Percentiles rank a stretch among this genome's conserved stretches.
Evolutionary conservation across 2,888 invertebrate species (phyloP).

Genomic region (Dicyrtomina minuta): DNA sequence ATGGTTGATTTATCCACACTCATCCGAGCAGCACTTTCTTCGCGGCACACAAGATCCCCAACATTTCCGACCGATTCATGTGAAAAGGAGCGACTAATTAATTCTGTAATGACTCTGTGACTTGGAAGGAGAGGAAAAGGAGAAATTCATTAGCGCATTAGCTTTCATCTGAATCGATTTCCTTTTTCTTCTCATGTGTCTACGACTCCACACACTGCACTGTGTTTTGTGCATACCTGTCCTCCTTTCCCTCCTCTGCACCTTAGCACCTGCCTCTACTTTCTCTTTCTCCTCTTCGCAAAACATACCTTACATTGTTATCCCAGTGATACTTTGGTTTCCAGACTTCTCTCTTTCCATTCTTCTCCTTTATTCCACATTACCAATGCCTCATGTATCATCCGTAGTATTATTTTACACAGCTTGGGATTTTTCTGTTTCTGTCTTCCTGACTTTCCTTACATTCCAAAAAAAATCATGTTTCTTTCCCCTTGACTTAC

Average conservation of each 20-base stretch:
- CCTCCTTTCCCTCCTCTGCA: not conserved
- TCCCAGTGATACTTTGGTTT: too few species aligned
- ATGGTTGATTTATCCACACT: not conserved
- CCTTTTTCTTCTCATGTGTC: too few species aligned
- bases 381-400: not conserved
- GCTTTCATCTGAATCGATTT: constrained; percentile 15
- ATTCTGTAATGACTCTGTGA: constrained; percentile 7
- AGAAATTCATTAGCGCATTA: constrained; percentile 7
- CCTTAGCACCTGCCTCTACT: not conserved
- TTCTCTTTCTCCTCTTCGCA: not conserved
- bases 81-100: constrained; percentile 7
- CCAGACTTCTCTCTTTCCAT: too few species aligned
- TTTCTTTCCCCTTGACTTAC: too few species aligned
- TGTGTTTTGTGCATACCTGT: not conserved
- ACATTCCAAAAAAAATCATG: too few species aligned
- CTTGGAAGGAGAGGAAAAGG: not conserved
- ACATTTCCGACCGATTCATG: not conserved
- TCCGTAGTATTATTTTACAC: too few species aligned
- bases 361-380: not conserved
- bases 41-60: not conserved
- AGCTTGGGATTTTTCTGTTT: too few species aligned
- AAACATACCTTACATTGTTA: too few species aligned
- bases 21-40: too few species aligned
- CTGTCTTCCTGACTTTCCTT: too few species aligned
- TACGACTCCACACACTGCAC: too few species aligned